phyloP scores from a whole-genome alignment of 2,888 invertebrate genomes.

The Tetragonula carbonaria region DNA sequence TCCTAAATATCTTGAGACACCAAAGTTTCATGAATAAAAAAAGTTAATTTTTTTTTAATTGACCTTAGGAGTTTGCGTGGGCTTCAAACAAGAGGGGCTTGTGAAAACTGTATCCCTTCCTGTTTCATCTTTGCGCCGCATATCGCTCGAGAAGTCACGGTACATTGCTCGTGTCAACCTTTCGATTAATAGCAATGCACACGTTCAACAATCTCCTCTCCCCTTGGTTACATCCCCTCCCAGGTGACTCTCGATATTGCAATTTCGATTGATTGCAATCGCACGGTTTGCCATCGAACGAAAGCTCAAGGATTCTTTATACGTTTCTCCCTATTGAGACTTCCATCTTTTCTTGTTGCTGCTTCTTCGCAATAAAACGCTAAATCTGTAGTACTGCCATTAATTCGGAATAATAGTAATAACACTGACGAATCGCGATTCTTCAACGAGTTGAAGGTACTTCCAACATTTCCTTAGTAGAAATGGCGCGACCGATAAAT shows the following conservation, averaged over 20 bases:
- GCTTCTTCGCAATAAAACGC: neutral
- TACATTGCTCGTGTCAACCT: neutral
- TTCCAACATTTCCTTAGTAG: too few relatives aligned
- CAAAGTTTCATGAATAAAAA: neutral
- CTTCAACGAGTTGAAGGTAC: neutral
- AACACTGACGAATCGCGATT: slow-evolving; percentile 7
- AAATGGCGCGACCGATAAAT: too few relatives aligned
- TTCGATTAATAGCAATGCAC: neutral
- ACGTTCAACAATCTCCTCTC: neutral
- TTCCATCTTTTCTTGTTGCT: neutral
- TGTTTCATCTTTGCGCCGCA: neutral
- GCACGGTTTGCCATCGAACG: too few relatives aligned
- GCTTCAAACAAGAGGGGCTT: neutral
- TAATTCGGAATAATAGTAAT: slow-evolving; percentile 25
- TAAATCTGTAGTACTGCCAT: neutral
- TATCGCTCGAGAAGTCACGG: slow-evolving; percentile 24
- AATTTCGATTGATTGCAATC: neutral
- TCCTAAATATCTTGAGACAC: too few relatives aligned
- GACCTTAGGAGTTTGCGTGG: slow-evolving; percentile 30
- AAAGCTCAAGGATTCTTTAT: neutral
- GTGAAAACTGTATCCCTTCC: slow-evolving; percentile 9
- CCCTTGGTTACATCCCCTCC: neutral
- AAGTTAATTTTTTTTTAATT: neutral
- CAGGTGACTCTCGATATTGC: too few relatives aligned
- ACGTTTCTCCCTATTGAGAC: neutral